Conservation (phyloP, 1,140 invertebrate species). For the Aphidius ervi region DNA sequence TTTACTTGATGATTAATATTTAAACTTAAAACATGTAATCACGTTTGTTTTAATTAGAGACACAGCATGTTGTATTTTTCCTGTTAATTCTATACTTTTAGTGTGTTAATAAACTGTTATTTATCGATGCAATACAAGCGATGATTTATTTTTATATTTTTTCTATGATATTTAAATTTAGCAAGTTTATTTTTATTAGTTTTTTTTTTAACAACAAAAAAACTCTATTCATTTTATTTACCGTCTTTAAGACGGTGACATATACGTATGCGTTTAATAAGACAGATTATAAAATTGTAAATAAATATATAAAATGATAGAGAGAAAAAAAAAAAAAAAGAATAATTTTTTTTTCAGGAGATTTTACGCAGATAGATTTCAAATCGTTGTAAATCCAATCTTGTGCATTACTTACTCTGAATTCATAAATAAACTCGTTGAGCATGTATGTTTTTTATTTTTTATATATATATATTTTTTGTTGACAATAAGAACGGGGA, state of each 20-base stretch:
- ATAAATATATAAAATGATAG: background rate
- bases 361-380: constrained; percentile 52
- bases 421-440: constrained; percentile 18
- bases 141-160: background rate
- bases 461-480: constrained; percentile 18
- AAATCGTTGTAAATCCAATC: constrained; percentile 50
- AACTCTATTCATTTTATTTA: too few species aligned
- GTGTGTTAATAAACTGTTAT: constrained; percentile 41
- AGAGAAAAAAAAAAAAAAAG: background rate
- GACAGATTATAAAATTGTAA: background rate
- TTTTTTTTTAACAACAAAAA: background rate
- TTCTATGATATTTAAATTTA: too few species aligned
- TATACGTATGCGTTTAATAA: background rate
- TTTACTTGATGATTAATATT: constrained; percentile 38
- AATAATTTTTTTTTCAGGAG: constrained; percentile 15
- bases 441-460: constrained; percentile 11
- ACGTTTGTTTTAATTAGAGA: constrained; percentile 49
- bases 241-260: constrained; percentile 11
- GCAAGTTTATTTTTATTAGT: background rate
- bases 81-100: constrained; percentile 38
- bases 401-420: constrained; percentile 40
- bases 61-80: constrained; percentile 33
- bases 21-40: constrained; percentile 40
- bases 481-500: constrained; percentile 18
- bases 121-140: constrained; percentile 24